phyloP scores from a whole-genome alignment of 2,113 vertebrate genomes.

The Panthera leo region DNA sequence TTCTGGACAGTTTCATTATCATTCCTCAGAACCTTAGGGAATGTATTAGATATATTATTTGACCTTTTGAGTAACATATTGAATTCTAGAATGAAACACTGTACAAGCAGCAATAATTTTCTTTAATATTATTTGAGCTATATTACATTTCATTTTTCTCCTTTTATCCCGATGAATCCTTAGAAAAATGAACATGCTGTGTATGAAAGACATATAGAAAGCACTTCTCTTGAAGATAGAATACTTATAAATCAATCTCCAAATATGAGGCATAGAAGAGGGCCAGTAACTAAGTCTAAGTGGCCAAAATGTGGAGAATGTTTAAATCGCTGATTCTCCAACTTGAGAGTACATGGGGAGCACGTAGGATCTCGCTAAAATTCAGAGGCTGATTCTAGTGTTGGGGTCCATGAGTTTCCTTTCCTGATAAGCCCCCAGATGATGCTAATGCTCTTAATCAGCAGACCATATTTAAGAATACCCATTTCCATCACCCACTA shows the following conservation, averaged over 20 bases:
- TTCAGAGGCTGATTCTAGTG: background rate
- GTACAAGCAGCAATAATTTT: slow-evolving; percentile 64
- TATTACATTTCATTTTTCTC: slow-evolving; percentile 70
- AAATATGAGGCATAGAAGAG: slow-evolving; percentile 44
- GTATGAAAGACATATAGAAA: slow-evolving; percentile 55
- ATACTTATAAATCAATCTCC: slow-evolving; percentile 25
- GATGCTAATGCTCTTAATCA: background rate
- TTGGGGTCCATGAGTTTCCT: background rate
- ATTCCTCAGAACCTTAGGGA: slow-evolving; percentile 77
- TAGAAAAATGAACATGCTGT: slow-evolving; percentile 40
- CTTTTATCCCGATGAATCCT: slow-evolving; percentile 59
- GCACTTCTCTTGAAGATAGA: slow-evolving; percentile 40
- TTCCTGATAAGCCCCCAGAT: background rate
- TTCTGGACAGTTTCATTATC: slow-evolving; percentile 75
- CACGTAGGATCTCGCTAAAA: background rate
- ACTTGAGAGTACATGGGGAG: background rate
- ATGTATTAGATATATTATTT: slow-evolving; percentile 71
- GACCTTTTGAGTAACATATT: slow-evolving; percentile 77
- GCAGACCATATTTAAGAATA: background rate
- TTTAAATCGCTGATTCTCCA: background rate
- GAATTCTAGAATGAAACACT: slow-evolving; percentile 72
- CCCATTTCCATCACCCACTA: background rate
- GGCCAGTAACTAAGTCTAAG: background rate
- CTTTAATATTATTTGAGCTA: slow-evolving; percentile 68
- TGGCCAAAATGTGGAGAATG: background rate